Percentiles rank a stretch among this genome's conserved stretches.
phyloP scores from a whole-genome alignment of 2,888 invertebrate species.

The Agrotis segetum region DNA sequence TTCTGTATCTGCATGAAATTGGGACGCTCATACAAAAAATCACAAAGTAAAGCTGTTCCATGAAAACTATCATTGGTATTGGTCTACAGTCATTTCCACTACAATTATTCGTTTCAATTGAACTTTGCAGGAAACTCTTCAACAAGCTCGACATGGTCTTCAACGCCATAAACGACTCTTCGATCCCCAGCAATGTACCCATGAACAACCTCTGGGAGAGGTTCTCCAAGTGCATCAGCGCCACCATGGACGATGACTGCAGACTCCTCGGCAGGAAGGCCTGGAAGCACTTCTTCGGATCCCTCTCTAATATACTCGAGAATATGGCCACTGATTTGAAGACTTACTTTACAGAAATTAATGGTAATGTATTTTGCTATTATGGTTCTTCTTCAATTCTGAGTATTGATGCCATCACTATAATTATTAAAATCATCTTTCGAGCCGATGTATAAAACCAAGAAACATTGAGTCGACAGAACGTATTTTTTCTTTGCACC shows the following conservation, averaged over 20 bases:
- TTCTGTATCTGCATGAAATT: too few species aligned
- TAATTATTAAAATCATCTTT: too few species aligned
- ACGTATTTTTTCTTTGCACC: background rate
- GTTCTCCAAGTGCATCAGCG: constrained; percentile 73
- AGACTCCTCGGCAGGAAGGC: constrained; percentile 71
- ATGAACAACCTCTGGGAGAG: constrained; percentile 76
- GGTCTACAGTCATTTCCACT: too few species aligned
- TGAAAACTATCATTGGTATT: too few species aligned
- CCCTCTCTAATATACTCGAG: constrained; percentile 76
- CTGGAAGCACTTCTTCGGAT: constrained; percentile 77
- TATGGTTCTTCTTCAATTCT: background rate
- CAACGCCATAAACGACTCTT: constrained; percentile 72
- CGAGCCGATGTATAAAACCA: too few species aligned
- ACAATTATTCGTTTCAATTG: background rate
- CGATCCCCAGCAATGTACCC: constrained; percentile 62
- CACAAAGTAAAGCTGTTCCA: too few species aligned
- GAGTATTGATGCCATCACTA: too few species aligned
- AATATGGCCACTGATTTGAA: constrained; percentile 77
- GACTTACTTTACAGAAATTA: constrained; percentile 82
- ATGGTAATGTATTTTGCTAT: constrained; percentile 72
- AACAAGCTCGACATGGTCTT: constrained; percentile 81
- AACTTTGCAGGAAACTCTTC: constrained; percentile 76
- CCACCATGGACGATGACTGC: constrained; percentile 70
- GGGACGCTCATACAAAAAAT: too few species aligned
- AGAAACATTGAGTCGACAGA: background rate